Percentiles rank a stretch among this genome's conserved stretches.
Evolutionary conservation across 1,140 invertebrate species (phyloP).

Genomic region (Aethina tumida): DNA sequence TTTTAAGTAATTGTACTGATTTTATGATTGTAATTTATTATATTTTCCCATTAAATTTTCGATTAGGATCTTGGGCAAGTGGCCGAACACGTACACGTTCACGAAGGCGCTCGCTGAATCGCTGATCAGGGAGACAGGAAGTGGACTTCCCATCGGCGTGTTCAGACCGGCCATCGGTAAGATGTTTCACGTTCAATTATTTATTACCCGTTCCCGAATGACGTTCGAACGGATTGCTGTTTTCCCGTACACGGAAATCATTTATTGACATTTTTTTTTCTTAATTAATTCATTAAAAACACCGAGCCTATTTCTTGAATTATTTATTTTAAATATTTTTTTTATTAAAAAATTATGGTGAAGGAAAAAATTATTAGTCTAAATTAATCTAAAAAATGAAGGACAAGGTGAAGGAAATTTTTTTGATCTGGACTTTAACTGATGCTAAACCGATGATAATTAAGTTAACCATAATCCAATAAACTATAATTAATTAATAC

Average conservation of each 20-base stretch:
- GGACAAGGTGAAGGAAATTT: too few species aligned
- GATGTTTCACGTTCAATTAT: too few species aligned
- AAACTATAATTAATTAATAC: too few species aligned
- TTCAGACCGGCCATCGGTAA: slow-evolving; percentile 49
- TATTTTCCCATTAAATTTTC: slow-evolving; percentile 7
- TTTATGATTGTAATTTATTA: slow-evolving; percentile 4
- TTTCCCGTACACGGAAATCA: too few species aligned
- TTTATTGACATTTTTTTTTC: not conserved
- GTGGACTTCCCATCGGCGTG: slow-evolving; percentile 53
- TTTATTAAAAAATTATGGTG: not conserved
- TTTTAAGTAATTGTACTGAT: not conserved
- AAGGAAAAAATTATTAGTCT: too few species aligned
- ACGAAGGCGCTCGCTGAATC: slow-evolving; percentile 75
- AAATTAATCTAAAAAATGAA: too few species aligned
- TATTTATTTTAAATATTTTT: not conserved
- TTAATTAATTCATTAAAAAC: not conserved
- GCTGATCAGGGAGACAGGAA: slow-evolving; percentile 45
- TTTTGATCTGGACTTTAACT: too few species aligned
- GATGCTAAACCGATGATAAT: too few species aligned
- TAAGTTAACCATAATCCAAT: too few species aligned
- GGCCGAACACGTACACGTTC: slow-evolving; percentile 77
- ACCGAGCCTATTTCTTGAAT: not conserved
- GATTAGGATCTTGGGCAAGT: slow-evolving; percentile 36
- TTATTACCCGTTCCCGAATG: too few species aligned
- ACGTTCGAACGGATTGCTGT: too few species aligned